Base-by-base conservation (phyloP, 2,113 vertebrate species). In the Hymenochirus boettgeri region DNA sequence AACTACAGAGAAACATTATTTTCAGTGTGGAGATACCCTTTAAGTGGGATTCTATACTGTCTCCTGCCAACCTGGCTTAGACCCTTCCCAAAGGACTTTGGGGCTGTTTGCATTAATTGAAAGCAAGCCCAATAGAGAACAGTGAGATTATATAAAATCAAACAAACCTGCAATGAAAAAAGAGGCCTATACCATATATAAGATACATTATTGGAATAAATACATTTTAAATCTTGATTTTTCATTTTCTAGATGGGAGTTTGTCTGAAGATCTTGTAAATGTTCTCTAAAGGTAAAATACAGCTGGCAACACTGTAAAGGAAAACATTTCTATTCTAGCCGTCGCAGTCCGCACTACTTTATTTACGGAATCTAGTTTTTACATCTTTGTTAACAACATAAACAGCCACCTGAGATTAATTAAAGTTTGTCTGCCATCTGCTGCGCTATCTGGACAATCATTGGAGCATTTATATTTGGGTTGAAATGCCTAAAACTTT, bases 351-450 rank as follows among this genome's bases (percentile, higher is more conserved):
- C n/a, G 56, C 35, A 29, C 45, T 53, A 60, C 35, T 69, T 69
- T 42, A 53, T 50, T 57, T 53, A 24, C 29, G 11, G 45, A 66
- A 39, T 35, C 21, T n/a, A 52, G 33, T 69, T 60, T 69, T 53
- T 53, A 69, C 46, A 53, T 69, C 65, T 69, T 60, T 69, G 65
- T 69, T 69, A 69, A 60, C 65, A 69, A 69, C 57, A 69, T 60
- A 69, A 69, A 60, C 19, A 27, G 65, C 65, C 65, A 69, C 65
- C 65, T 69, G 56, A 69, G 65, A 69, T 69, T 69, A 59, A 69
- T 69, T 69, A 60, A 67, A 69, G 56, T 58, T 59, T 42, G n/a
- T 60, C 37, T 29, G 47, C 65, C 65, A 67, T 69, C 65, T 69
- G 65, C 22, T 60, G 65, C 60, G 25, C 57, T 69, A 60, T 39